Conservation (phyloP, 2,113 vertebrate genomes). For the Crotalus helleri region DNA sequence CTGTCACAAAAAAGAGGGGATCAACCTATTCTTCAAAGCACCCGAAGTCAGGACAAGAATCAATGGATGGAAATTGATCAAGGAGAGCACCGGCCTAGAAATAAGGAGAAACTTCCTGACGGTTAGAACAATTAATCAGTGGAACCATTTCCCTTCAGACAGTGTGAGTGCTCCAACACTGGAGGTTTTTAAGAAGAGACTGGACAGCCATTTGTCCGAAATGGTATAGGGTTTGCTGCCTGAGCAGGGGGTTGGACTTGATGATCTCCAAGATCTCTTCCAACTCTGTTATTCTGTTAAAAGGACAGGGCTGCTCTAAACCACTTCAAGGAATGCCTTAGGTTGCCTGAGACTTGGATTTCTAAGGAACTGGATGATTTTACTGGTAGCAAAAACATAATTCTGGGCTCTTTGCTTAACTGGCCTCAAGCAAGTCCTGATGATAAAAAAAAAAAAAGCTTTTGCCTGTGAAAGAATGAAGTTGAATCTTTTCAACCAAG, state of each 20-base stretch:
- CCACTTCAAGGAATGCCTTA: neutral
- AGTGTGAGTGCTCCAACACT: no score
- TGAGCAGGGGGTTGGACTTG: no score
- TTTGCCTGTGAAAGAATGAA: neutral
- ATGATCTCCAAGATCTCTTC: neutral
- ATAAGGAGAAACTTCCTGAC: no score
- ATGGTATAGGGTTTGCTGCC: neutral
- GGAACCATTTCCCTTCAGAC: neutral
- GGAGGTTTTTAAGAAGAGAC: neutral
- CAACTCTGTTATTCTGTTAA: no score
- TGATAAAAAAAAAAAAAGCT: no score
- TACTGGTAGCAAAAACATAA: neutral
- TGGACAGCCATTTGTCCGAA: neutral
- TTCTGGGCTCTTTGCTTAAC: neutral
- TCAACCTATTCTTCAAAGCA: no score
- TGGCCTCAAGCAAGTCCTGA: neutral
- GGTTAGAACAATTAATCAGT: no score
- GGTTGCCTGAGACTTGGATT: neutral
- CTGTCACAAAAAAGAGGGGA: no score
- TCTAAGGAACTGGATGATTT: neutral
- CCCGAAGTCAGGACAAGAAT: no score
- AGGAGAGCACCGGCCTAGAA: no score
- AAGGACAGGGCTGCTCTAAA: neutral
- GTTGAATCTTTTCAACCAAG: neutral
- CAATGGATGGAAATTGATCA: no score